A percentile compares a stretch with the other conserved stretches of the same genome.
Evolutionary conservation across 2,797 vertebrate species (phyloP).

Genomic region (Tolypeutes matacus): DNA sequence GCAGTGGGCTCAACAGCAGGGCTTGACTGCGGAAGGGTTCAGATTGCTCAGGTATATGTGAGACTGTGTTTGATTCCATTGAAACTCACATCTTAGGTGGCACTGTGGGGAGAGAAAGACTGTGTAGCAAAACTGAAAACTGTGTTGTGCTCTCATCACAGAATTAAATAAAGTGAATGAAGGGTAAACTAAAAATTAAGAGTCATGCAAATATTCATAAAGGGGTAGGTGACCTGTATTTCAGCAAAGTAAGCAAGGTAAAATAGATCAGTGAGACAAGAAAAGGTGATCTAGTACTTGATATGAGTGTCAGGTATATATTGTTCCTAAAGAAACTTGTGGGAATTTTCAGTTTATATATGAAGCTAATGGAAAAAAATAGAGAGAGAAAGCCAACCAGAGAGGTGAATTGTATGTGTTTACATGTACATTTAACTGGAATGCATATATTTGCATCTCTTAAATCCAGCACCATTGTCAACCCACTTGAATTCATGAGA

Average conservation of each 20-base stretch:
- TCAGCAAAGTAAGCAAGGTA: conserved; percentile 91
- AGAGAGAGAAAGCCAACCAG: neutral
- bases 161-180: conserved; percentile 93
- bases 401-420: conserved; percentile 11
- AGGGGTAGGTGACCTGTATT: conserved; percentile 89
- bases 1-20: neutral
- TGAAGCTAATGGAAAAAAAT: neutral
- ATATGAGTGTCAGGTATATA: fast-evolving
- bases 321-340: neutral
- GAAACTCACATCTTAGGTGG: neutral
- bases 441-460: conserved; percentile 65
- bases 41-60: neutral
- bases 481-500: conserved; percentile 51
- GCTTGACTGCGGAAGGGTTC: neutral
- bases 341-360: neutral
- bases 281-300: conserved; percentile 83
- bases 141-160: neutral
- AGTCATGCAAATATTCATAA: conserved; percentile 87
- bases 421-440: conserved; percentile 46
- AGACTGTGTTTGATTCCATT: neutral
- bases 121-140: neutral
- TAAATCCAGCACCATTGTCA: conserved; percentile 64
- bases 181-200: conserved; percentile 93
- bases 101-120: neutral
- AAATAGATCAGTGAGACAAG: conserved; percentile 94